These are phyloP conservation scores for Antennarius maculatus DNA, from an alignment of 2,797 vertebrate species.

Conservation along the genomic window DNA sequence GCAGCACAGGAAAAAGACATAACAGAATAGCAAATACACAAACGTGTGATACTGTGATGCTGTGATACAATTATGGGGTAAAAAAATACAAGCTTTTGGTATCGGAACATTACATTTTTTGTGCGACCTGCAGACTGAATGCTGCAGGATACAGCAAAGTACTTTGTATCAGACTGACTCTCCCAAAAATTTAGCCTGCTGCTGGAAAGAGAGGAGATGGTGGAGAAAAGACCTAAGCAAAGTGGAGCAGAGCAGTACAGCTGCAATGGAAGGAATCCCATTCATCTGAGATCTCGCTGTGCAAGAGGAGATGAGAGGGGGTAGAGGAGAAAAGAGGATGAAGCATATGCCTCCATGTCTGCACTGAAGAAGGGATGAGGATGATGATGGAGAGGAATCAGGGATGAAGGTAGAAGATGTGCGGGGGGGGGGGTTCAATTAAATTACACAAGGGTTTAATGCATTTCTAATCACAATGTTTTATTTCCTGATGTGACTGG, in stretches of 20 bases:
- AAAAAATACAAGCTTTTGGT: slow-evolving; percentile 18
- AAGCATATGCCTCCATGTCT: slow-evolving; percentile 48
- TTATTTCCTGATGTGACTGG: slow-evolving; percentile 67
- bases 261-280: slow-evolving; percentile 64
- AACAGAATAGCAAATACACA: slow-evolving; percentile 8
- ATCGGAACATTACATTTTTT: slow-evolving; percentile 53
- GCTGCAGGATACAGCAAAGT: slow-evolving; percentile 32
- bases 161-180: slow-evolving; percentile 41
- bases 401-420: slow-evolving; percentile 12
- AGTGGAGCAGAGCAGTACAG: slow-evolving; percentile 29
- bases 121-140: slow-evolving; percentile 29
- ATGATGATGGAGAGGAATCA: slow-evolving; percentile 18
- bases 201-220: slow-evolving; percentile 42
- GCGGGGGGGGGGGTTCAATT: slow-evolving; percentile 70
- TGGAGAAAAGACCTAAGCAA: slow-evolving; percentile 27
- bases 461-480: slow-evolving; percentile 76
- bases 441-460: slow-evolving; percentile 71
- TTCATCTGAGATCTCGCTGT: slow-evolving; percentile 57
- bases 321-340: slow-evolving; percentile 21
- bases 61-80: slow-evolving; percentile 15
- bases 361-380: slow-evolving; percentile 29
- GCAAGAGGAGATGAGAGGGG: slow-evolving; percentile 35
- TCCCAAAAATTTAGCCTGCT: slow-evolving; percentile 31
- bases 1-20: slow-evolving; percentile 24
- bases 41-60: slow-evolving; percentile 8